Conservation (phyloP, 2,113 vertebrate species). For the Paramormyrops kingsleyae region DNA sequence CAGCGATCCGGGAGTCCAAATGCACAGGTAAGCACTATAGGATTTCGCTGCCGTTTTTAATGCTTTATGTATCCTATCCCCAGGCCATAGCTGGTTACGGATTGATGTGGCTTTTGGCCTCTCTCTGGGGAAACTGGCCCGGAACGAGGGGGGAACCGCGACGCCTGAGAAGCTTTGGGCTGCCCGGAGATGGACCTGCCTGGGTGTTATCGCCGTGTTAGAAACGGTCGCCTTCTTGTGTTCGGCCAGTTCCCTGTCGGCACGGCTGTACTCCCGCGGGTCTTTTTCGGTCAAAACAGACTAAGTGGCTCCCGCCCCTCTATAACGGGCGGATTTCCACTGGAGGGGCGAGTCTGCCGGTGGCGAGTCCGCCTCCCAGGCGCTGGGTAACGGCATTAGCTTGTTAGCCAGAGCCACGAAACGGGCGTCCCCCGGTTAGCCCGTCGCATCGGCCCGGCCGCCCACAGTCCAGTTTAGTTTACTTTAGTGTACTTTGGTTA, state of each 20-base stretch:
- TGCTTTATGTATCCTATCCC: not conserved
- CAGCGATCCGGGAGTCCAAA: not conserved
- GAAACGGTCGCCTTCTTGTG: not conserved
- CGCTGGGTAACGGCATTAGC: not conserved
- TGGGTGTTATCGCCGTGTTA: not conserved
- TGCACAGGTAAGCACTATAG: not conserved
- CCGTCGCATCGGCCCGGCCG: not conserved
- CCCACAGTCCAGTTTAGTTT: not conserved
- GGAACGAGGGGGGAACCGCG: not conserved
- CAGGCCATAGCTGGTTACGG: not conserved
- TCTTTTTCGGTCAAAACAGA: not conserved
- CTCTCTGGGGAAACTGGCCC: not conserved
- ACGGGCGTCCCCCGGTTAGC: not conserved
- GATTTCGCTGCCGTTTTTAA: not conserved
- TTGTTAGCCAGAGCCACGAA: not conserved
- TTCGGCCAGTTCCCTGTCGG: not conserved
- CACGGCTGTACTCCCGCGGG: not conserved
- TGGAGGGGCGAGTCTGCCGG: not conserved
- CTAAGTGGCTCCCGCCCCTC: not conserved
- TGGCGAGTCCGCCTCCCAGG: not conserved
- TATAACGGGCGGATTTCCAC: not conserved
- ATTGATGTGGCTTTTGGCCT: not conserved
- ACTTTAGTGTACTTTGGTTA: not conserved
- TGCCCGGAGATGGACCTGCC: not conserved
- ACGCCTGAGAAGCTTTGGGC: not conserved